phyloP scores from a whole-genome alignment of 2,113 vertebrate genomes.

The Cyanistes caeruleus region DNA sequence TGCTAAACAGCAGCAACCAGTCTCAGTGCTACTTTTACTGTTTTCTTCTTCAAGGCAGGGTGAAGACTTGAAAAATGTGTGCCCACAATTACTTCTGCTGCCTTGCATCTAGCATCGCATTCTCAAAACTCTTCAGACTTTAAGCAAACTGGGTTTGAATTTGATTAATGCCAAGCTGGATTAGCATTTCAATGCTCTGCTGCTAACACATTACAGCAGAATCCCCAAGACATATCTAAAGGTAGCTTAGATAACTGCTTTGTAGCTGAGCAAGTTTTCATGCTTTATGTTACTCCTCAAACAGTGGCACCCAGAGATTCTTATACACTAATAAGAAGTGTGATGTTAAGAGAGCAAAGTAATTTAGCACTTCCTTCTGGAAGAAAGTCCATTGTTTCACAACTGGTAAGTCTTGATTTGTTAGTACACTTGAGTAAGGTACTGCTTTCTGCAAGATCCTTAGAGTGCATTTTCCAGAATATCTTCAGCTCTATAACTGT shows the following conservation, averaged over 20 bases:
- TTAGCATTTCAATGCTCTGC: neutral
- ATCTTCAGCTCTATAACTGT: neutral
- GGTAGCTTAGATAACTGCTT: neutral
- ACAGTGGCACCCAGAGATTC: neutral
- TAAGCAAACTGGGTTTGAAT: neutral
- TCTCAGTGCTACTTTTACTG: neutral
- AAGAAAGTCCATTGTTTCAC: neutral
- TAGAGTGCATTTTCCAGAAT: neutral
- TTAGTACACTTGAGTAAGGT: accelerated
- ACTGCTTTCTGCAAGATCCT: neutral
- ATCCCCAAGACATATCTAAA: neutral
- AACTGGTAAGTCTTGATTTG: neutral
- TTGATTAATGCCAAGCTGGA: neutral
- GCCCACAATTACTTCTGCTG: neutral
- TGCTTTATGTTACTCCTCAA: neutral
- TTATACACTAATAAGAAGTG: neutral
- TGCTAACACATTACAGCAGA: neutral
- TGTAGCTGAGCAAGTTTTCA: neutral
- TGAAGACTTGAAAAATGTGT: neutral
- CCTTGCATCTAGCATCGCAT: accelerated
- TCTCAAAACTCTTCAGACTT: neutral
- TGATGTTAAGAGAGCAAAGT: neutral
- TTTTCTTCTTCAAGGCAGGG: neutral
- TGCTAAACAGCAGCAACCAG: neutral
- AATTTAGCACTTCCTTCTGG: neutral